Conservation (phyloP, 2,113 vertebrate genomes). For the Speoplatyrhinus poulsoni region DNA sequence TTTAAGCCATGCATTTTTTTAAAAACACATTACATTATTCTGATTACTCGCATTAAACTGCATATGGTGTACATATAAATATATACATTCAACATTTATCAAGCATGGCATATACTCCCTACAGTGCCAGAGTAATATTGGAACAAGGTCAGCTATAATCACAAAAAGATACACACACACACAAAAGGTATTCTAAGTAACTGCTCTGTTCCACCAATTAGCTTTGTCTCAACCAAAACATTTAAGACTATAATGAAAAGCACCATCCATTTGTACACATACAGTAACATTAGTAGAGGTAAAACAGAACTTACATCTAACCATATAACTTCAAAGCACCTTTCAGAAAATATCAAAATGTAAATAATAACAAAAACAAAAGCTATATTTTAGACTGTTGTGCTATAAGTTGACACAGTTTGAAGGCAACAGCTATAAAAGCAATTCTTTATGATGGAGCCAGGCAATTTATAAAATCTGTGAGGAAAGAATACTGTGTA, state of each 20-base stretch:
- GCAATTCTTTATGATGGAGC: slow-evolving; percentile 30
- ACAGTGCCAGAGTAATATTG: slow-evolving; percentile 39
- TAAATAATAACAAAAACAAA: slow-evolving; percentile 21
- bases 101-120: slow-evolving; percentile 35
- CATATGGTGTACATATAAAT: slow-evolving; percentile 37
- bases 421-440: slow-evolving; percentile 30
- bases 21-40: slow-evolving; percentile 4
- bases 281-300: slow-evolving; percentile 50
- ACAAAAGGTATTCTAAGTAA: neutral
- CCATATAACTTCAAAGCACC: slow-evolving; percentile 43
- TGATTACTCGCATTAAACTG: slow-evolving; percentile 28
- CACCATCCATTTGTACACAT: slow-evolving; percentile 40
- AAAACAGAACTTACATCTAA: slow-evolving; percentile 40
- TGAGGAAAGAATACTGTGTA: slow-evolving; percentile 32
- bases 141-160: slow-evolving; percentile 6
- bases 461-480: slow-evolving; percentile 27
- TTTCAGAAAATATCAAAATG: slow-evolving; percentile 29
- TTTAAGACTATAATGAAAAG: slow-evolving; percentile 36
- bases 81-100: slow-evolving; percentile 33
- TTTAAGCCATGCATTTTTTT: slow-evolving; percentile 21
- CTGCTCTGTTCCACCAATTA: neutral
- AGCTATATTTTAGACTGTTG: slow-evolving; percentile 34
- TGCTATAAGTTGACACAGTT: slow-evolving; percentile 34
- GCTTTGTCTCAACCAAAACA: slow-evolving; percentile 24
- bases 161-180: neutral